These are phyloP conservation scores for Spodoptera littoralis DNA, from an alignment of 2,888 invertebrate genomes.

Conservation along the genomic window DNA sequence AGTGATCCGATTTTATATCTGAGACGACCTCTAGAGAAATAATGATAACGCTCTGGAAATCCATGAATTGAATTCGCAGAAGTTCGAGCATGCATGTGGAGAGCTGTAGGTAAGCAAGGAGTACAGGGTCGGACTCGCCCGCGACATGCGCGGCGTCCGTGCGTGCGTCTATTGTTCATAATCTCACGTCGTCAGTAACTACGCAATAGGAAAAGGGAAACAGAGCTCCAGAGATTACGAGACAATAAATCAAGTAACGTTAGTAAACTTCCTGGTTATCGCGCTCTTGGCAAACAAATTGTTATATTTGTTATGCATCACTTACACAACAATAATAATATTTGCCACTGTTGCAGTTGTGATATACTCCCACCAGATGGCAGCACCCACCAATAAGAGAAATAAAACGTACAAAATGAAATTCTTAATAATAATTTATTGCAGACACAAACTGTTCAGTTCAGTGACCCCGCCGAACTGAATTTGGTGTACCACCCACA, in stretches of 20 bases:
- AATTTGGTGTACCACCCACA: constrained; percentile 79
- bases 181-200: constrained; percentile 11
- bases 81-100: constrained; percentile 8
- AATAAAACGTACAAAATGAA: constrained; percentile 46
- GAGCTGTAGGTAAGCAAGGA: neutral
- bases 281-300: constrained; percentile 31
- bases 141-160: constrained; percentile 12
- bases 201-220: constrained; percentile 28
- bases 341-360: no score
- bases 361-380: no score
- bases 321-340: constrained; percentile 13
- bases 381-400: no score
- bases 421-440: constrained; percentile 85
- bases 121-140: neutral
- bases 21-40: constrained; percentile 51
- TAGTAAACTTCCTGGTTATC: constrained; percentile 30
- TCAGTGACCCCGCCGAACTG: constrained; percentile 84
- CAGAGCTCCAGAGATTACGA: constrained; percentile 5
- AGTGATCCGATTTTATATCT: constrained; percentile 57
- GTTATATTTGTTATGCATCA: neutral
- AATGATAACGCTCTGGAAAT: constrained; percentile 48
- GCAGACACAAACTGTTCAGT: constrained; percentile 86
- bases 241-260: constrained; percentile 30
- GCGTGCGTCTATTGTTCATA: constrained; percentile 28
- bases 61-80: constrained; percentile 49